These are phyloP conservation scores for Caenorhabditis sp. DNA, from an alignment of 2,888 invertebrate species.

Conservation along the genomic window DNA sequence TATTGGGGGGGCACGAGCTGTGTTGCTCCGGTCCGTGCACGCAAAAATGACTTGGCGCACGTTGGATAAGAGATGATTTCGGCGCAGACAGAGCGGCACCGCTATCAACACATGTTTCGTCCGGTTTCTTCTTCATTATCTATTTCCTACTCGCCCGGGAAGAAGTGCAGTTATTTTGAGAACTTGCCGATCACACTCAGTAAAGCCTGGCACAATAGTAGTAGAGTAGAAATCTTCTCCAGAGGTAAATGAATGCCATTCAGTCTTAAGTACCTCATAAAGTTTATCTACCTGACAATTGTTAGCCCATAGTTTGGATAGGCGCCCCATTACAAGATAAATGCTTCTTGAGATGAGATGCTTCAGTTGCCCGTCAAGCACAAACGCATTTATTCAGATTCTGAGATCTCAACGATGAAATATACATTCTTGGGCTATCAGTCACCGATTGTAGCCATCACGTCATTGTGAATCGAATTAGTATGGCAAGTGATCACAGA, in stretches of 20 bases:
- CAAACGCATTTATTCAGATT: slow-evolving; percentile 1
- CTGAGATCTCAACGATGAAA: neutral
- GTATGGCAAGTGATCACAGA: neutral
- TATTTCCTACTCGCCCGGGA: slow-evolving; percentile 3
- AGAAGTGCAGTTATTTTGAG: neutral
- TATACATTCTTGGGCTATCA: slow-evolving; percentile 31
- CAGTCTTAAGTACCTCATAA: neutral
- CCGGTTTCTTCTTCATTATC: slow-evolving; percentile 24
- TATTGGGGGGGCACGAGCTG: slow-evolving; percentile 25
- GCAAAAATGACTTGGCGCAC: slow-evolving; percentile 29
- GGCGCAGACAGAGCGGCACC: slow-evolving; percentile 42
- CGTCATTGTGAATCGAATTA: slow-evolving; percentile 30
- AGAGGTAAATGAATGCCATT: slow-evolving; percentile 7
- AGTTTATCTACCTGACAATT: neutral
- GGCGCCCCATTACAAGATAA: neutral
- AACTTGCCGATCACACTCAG: too few relatives aligned
- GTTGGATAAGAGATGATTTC: slow-evolving; percentile 45
- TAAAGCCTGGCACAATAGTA: too few relatives aligned
- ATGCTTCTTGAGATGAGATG: neutral
- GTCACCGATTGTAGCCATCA: neutral
- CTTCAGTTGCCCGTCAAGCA: neutral
- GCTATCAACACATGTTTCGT: slow-evolving; percentile 55
- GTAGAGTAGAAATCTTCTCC: too few relatives aligned
- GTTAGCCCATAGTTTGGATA: slow-evolving; percentile 11
- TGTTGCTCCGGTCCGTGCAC: slow-evolving; percentile 35